These are phyloP conservation scores for Propithecus perrieri DNA, from an alignment of 2,797 vertebrate species.

Conservation along the genomic window DNA sequence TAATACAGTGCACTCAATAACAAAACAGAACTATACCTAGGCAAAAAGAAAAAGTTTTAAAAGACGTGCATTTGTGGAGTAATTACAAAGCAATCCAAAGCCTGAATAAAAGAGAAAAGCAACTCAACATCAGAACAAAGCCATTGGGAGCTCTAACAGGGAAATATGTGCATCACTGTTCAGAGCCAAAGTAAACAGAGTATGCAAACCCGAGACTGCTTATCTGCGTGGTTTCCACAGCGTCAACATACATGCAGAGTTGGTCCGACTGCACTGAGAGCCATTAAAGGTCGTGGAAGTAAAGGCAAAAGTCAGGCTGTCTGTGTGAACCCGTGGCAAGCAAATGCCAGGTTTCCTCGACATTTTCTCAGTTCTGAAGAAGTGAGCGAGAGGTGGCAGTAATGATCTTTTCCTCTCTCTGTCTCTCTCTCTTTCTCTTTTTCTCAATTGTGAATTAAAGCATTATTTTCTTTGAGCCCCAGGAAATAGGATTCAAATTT, in stretches of 20 bases:
- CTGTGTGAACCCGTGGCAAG: neutral
- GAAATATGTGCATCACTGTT: neutral
- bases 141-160: neutral
- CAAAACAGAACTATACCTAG: neutral
- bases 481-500: conserved; percentile 41
- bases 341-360: neutral
- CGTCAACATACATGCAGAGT: neutral
- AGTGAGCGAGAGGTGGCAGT: conserved; percentile 57
- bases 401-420: neutral
- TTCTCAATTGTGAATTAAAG: neutral
- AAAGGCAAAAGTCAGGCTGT: conserved; percentile 54
- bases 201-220: neutral
- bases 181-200: conserved; percentile 46
- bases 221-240: conserved; percentile 55
- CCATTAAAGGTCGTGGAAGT: conserved; percentile 46
- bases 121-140: conserved; percentile 22
- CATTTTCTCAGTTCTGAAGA: conserved; percentile 33
- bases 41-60: neutral
- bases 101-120: conserved; percentile 1
- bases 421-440: too few relatives aligned
- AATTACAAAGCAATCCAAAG: neutral
- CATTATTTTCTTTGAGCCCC: conserved; percentile 27
- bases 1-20: neutral
- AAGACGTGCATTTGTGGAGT: neutral
- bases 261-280: neutral